Percentiles rank a stretch among this genome's conserved stretches.
These are phyloP conservation scores for Rhinichthys osculus DNA, from an alignment of 2,797 vertebrate species.

Conservation along the genomic window DNA sequence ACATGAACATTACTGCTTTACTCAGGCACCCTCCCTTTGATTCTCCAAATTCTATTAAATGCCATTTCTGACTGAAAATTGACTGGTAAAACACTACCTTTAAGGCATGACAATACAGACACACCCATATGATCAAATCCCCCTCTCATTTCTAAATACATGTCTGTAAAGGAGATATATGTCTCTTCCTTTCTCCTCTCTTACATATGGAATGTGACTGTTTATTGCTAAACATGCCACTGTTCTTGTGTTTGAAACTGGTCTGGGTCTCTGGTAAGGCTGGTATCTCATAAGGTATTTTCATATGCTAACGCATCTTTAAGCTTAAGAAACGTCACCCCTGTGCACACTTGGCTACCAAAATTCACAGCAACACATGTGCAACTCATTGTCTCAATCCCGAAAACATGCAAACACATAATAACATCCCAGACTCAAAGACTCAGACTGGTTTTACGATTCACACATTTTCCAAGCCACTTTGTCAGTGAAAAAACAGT, in stretches of 20 bases:
- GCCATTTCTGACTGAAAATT: not conserved
- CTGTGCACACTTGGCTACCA: slow-evolving; percentile 32
- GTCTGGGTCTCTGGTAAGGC: not conserved
- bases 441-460: slow-evolving; percentile 18
- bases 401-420: slow-evolving; percentile 49
- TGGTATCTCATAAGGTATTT: slow-evolving; percentile 20
- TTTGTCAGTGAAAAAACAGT: slow-evolving; percentile 37
- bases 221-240: not conserved
- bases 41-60: not conserved
- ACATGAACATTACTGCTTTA: not conserved
- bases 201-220: slow-evolving; percentile 29
- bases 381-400: slow-evolving; percentile 53
- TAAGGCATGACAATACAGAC: not conserved
- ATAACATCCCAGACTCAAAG: slow-evolving; percentile 46
- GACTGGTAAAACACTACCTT: not conserved
- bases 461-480: slow-evolving; percentile 3
- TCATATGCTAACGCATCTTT: slow-evolving; percentile 15
- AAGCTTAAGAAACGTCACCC: slow-evolving; percentile 53
- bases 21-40: not conserved
- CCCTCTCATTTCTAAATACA: not conserved
- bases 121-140: slow-evolving; percentile 1
- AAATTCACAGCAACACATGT: slow-evolving; percentile 44
- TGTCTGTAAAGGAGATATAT: slow-evolving; percentile 3
- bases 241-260: slow-evolving; percentile 14
- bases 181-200: slow-evolving; percentile 8